A percentile compares a stretch with the other conserved stretches of the same genome.
These are phyloP conservation scores for Lordiphosa fenestrarum DNA, from an alignment of 2,888 invertebrate genomes.

Conservation along the genomic window DNA sequence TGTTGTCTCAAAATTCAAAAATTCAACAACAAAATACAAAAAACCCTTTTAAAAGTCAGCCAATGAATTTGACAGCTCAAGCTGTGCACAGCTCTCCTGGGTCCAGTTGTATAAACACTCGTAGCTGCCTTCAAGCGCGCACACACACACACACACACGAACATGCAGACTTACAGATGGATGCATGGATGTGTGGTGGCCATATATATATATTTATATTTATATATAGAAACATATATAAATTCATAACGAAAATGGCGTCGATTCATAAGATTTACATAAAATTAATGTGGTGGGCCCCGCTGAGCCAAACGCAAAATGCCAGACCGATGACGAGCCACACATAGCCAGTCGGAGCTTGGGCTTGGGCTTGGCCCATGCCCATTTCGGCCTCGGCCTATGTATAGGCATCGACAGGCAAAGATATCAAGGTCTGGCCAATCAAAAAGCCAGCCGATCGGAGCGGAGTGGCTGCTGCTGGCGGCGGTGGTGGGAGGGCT, in stretches of 20 bases:
- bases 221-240: background rate
- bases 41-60: slow-evolving; percentile 20
- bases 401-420: slow-evolving; percentile 28
- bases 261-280: slow-evolving; percentile 7
- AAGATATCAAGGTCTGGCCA: slow-evolving; percentile 68
- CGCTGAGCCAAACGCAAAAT: slow-evolving; percentile 20
- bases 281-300: slow-evolving; percentile 12
- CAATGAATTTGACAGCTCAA: slow-evolving; percentile 48
- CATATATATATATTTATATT: background rate
- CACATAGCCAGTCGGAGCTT: slow-evolving; percentile 7
- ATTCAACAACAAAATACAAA: background rate
- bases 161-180: no score
- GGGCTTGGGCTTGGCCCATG: slow-evolving; percentile 54
- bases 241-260: slow-evolving; percentile 29
- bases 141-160: background rate
- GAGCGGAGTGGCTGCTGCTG: slow-evolving; percentile 2
- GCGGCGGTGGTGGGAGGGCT: background rate
- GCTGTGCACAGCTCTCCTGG: slow-evolving; percentile 39
- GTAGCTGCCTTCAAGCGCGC: background rate
- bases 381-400: slow-evolving; percentile 33
- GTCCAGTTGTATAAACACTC: slow-evolving; percentile 3
- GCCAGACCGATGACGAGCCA: slow-evolving; percentile 42
- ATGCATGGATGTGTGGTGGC: background rate
- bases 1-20: no score
- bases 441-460: slow-evolving; percentile 59